Evolutionary conservation across 2,888 invertebrate species (phyloP), one percentile per base, ranked within the genome.

Genomic region (Thyatira batis): DNA sequence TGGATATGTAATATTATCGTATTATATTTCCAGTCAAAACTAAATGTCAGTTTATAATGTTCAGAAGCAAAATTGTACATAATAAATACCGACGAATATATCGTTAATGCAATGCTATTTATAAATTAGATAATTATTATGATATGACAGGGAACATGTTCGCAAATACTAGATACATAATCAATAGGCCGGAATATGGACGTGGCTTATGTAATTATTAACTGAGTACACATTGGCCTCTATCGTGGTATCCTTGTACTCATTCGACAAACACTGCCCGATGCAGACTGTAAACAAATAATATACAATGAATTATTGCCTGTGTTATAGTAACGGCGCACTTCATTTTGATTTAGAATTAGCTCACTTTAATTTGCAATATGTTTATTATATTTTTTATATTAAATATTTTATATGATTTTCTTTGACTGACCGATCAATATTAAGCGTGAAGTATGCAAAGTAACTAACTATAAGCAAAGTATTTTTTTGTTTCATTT

Each of bases 171-270:
- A 67, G 68, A 79, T 73, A 75, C 73, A 75, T 79, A 76, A 84
- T 84, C 83, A 78, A 85, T 83, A 79, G 75, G 63, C 64, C 61
- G 67, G 72, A 74, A 80, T 80, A 80, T 80, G 71, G 71, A 72
- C 73, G 74, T 68, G 65, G 76, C 80, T 84, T 82, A 85, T 86
- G 88, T 86, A 89, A 89, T 89, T 90, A 88, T 89, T 89, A 85
- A 84, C 85, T 80, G 76, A 80, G 80, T 73, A 89, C 78, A 88
- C 84, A 88, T 57, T 67, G 78, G 74, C 80, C 83, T 87, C 78
- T 84, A 84, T 85, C 84, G 83, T 73, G 78, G 81, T 78, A 84
- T 86, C 87, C 87, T 87, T 89, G 87, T 87, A 83, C 84, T 83
- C 84, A 81, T 83, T 83, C 73, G 63, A 71, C 84, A 89, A 89